Conservation (phyloP, 2,888 invertebrate species). For the Drosophila paranaensis region DNA sequence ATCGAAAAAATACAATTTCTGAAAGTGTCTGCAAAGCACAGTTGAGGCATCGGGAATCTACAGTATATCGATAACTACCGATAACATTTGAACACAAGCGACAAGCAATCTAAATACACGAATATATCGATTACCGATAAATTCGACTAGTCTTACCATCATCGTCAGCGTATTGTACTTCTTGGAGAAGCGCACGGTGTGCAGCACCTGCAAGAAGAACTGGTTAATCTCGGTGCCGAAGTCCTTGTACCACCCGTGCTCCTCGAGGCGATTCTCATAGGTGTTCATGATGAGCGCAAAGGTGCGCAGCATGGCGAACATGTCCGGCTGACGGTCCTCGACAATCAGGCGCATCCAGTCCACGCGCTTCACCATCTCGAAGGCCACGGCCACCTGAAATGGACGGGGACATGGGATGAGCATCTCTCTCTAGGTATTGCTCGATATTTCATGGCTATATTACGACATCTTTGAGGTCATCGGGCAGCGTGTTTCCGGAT, state of each 20-base stretch:
- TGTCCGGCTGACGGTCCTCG: slow-evolving; percentile 17
- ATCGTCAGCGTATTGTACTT: slow-evolving; percentile 33
- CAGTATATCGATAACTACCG: background rate
- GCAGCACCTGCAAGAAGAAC: slow-evolving; percentile 42
- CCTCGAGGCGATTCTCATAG: slow-evolving; percentile 22
- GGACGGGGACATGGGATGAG: no score
- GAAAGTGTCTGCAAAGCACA: no score
- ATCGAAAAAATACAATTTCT: no score
- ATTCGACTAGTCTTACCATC: slow-evolving; percentile 35
- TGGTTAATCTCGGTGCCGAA: slow-evolving; percentile 36
- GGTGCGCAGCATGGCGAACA: slow-evolving; percentile 49
- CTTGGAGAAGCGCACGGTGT: slow-evolving; percentile 10
- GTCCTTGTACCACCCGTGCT: slow-evolving; percentile 26
- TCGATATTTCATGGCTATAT: no score
- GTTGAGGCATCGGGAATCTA: no score
- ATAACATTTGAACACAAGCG: no score
- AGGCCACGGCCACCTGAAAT: slow-evolving; percentile 39
- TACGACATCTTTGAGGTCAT: no score
- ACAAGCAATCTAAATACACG: background rate
- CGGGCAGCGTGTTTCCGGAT: background rate
- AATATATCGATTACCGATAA: background rate
- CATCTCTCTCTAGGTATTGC: background rate
- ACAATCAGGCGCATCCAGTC: slow-evolving; percentile 49
- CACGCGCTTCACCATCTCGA: slow-evolving; percentile 43
- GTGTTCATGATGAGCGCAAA: slow-evolving; percentile 52